Evolutionary conservation across 2,113 vertebrate species (phyloP), one percentile per base, ranked within the genome.

Genomic region (Origma solitaria): DNA sequence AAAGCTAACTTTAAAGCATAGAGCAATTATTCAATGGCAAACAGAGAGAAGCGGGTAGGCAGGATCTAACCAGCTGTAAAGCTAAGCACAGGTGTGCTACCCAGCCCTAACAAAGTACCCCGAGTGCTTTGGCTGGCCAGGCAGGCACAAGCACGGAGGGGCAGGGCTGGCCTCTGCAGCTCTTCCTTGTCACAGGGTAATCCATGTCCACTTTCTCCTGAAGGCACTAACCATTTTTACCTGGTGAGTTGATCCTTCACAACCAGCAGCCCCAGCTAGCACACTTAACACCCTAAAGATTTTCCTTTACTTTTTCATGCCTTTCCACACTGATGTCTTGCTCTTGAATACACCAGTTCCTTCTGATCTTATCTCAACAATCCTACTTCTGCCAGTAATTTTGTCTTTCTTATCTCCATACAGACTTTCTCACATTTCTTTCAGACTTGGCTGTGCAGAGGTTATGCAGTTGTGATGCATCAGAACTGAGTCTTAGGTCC

Each of bases 131-230:
- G 65, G 16, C 40, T 50, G 54, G 50, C 21, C 14, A 31, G 24
- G 27, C 40, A 71, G 44, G 22, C 18, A 44, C 0, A 0, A 19
- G 38, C 1, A 1, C 19, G 10, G 17, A n/a, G 9, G 2, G 6
- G 11, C 56, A 38, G 50, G 19, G 18, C 25, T 58, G 68, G 31
- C 11, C 5, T 33, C 53, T 68, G n/a, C 49, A 30, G 19, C 33
- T 40, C 38, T 27, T 68, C 28, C 31, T 22, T 35, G 40, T 65
- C 45, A 17, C n/a, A 8, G 45, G 7, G 22, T 56, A 81, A 37
- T 37, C 47, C 13, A 28, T 30, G 23, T 19, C 35, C 50, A 44
- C 31, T 47, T 11, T 2, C 49, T 60, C 47, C 73, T 87, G 33
- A 12, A 35, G 33, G 27, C 42, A 53, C 25, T 23, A 20, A 66